Percentiles rank a stretch among this genome's conserved stretches.
phyloP scores from a whole-genome alignment of 2,113 vertebrate species.

The Prinia subflava region DNA sequence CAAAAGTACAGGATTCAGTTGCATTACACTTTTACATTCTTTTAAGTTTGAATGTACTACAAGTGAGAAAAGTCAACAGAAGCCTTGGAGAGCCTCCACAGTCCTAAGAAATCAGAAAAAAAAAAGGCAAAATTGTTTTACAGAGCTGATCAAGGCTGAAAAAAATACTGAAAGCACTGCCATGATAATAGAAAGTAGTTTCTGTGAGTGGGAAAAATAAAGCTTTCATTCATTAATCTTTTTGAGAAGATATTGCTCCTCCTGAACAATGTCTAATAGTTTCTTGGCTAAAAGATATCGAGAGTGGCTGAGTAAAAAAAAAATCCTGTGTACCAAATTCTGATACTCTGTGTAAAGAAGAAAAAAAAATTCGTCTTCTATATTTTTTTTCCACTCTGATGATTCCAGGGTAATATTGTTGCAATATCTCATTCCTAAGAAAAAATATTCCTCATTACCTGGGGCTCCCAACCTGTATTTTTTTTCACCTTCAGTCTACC shows the following conservation, averaged over 20 bases:
- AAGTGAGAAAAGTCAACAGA: background rate
- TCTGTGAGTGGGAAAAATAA: background rate
- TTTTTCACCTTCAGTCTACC: background rate
- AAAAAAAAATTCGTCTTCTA: background rate
- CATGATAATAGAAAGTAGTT: background rate
- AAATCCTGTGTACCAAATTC: background rate
- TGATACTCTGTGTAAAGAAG: no score
- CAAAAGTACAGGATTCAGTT: background rate
- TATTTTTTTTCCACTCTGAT: no score
- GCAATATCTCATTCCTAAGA: background rate
- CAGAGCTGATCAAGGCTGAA: background rate
- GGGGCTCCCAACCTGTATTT: accelerated
- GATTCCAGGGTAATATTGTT: background rate
- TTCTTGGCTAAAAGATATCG: background rate
- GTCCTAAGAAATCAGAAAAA: background rate
- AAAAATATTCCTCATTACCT: accelerated
- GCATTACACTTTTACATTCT: background rate
- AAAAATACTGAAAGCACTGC: background rate
- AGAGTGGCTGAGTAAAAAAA: background rate
- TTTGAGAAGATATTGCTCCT: background rate
- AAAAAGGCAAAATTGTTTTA: background rate
- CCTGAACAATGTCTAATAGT: background rate
- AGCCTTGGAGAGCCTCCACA: background rate
- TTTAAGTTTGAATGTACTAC: background rate
- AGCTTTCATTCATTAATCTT: background rate